Evolutionary conservation across 2,797 vertebrate species (phyloP).

Genomic region (Chelidonichthys spinosus): DNA sequence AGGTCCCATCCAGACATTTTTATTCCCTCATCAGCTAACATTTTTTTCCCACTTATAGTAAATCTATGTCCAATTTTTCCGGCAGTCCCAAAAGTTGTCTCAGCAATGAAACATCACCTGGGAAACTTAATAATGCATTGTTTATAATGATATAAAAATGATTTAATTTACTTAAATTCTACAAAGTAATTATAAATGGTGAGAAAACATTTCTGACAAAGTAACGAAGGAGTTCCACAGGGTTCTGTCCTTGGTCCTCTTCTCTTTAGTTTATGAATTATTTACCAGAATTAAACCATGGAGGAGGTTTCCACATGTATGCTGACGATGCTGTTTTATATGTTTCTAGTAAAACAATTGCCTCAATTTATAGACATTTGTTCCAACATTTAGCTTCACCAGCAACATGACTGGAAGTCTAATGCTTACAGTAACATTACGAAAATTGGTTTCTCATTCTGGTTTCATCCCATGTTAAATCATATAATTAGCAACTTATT

Average conservation of each 20-base stretch:
- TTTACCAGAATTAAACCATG: not conserved
- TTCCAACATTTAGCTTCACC: not conserved
- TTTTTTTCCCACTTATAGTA: conserved; percentile 24
- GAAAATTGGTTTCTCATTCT: too few species aligned
- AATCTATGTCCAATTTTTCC: conserved; percentile 29
- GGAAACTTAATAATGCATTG: not conserved
- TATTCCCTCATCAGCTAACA: conserved; percentile 20
- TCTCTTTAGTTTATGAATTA: not conserved
- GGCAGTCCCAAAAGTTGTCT: conserved; percentile 26
- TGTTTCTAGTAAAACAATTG: not conserved
- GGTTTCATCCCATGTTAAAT: too few species aligned
- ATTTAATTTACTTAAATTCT: not conserved
- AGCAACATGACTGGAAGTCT: too few species aligned
- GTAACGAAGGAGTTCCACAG: conserved; percentile 14
- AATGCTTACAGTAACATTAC: not conserved
- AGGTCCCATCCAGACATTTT: conserved; percentile 39
- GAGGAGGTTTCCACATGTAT: not conserved
- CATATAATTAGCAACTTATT: too few species aligned
- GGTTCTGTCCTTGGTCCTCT: conserved; percentile 14
- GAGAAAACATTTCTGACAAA: not conserved
- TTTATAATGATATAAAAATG: too few species aligned
- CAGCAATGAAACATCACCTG: conserved; percentile 30
- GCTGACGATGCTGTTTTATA: not conserved
- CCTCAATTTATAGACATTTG: not conserved
- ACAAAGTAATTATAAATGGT: not conserved